A percentile compares a stretch with the other conserved stretches of the same genome.
phyloP scores from a whole-genome alignment of 1,140 invertebrate species.

The Anastrepha obliqua region DNA sequence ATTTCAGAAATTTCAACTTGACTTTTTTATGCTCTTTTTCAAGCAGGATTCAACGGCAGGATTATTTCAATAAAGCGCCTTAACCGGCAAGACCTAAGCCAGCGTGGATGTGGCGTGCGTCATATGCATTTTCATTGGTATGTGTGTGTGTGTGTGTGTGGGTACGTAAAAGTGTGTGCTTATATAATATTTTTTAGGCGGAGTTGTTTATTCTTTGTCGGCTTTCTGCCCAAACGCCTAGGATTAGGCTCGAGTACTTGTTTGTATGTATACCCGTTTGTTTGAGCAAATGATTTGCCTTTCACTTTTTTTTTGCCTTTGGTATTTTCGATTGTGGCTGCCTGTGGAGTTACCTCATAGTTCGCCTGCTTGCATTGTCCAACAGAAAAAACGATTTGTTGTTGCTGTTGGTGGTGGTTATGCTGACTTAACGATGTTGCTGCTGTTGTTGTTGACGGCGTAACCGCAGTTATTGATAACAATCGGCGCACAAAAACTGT shows the following conservation, averaged over 20 bases:
- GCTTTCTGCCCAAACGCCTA: slow-evolving; percentile 43
- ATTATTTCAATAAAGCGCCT: slow-evolving; percentile 45
- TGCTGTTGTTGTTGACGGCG: slow-evolving; percentile 21
- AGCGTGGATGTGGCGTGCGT: background rate
- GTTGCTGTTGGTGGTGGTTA: slow-evolving; percentile 25
- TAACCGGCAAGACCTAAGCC: background rate
- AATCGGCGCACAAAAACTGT: slow-evolving; percentile 43
- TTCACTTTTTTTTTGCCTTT: background rate
- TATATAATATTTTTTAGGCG: background rate
- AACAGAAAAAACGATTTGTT: background rate
- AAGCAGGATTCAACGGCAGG: background rate
- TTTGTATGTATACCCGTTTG: background rate
- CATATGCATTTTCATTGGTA: background rate
- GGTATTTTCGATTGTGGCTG: background rate
- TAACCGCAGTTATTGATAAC: slow-evolving; percentile 52
- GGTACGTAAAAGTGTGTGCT: too few species aligned
- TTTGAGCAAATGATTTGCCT: slow-evolving; percentile 27
- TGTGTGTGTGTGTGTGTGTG: background rate
- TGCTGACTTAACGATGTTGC: slow-evolving; percentile 9
- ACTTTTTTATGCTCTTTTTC: background rate
- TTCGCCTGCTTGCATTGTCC: slow-evolving; percentile 9
- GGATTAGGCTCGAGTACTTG: slow-evolving; percentile 44
- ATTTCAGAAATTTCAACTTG: slow-evolving; percentile 31
- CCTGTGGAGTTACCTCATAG: background rate
- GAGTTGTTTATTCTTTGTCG: slow-evolving; percentile 46